Evolutionary conservation across 2,113 vertebrate genomes (phyloP).

Genomic region (Onychorhynchus coronatus): DNA sequence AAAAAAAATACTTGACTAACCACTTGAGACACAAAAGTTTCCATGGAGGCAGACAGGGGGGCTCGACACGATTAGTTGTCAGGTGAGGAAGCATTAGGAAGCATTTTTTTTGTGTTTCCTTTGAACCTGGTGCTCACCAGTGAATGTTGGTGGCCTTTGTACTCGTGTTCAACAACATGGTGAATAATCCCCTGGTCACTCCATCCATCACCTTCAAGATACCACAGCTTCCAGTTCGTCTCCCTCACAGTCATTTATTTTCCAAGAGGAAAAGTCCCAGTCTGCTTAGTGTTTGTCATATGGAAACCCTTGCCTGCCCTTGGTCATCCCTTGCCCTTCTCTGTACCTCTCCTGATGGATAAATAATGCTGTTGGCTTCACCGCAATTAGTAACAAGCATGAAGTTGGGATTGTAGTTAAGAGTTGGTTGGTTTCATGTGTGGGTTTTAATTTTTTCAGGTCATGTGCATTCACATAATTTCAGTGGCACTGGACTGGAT

Average conservation of each 20-base stretch:
- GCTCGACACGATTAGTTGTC: not conserved
- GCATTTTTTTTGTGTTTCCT: not conserved
- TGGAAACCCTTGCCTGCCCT: not conserved
- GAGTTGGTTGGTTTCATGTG: not conserved
- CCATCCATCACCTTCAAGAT: not conserved
- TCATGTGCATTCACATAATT: accelerated
- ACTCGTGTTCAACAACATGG: not conserved
- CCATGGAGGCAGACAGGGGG: not conserved
- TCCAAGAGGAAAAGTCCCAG: not conserved
- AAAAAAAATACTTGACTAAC: not conserved
- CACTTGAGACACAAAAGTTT: not conserved
- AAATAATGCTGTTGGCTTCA: not conserved
- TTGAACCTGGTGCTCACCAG: not conserved
- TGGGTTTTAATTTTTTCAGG: not conserved
- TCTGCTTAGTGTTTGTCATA: not conserved
- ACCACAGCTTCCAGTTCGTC: not conserved
- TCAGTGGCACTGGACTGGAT: not conserved
- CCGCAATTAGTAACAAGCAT: not conserved
- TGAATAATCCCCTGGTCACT: not conserved
- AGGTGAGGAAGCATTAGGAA: not conserved
- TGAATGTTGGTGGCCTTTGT: not conserved
- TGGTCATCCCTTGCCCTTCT: not conserved
- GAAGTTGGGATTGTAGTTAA: not conserved
- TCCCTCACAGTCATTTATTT: not conserved
- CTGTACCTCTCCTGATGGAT: not conserved